Conservation (phyloP, 2,113 vertebrate species). For the Myotis lucifugus region DNA sequence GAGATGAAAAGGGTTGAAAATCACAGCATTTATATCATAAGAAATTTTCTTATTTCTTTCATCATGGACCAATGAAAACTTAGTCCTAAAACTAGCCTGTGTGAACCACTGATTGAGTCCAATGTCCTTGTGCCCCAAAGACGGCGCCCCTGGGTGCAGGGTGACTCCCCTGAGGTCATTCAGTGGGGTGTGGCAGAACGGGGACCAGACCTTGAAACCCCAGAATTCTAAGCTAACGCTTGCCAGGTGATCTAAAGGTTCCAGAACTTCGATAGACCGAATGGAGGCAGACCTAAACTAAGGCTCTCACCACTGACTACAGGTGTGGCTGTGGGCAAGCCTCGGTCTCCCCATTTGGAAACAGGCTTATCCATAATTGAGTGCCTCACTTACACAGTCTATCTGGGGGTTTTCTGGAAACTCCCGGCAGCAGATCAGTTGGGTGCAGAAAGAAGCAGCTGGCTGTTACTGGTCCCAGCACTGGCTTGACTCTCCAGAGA, state of each 20-base stretch:
- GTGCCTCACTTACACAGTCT: neutral
- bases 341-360: neutral
- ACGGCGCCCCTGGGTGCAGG: accelerated
- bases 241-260: neutral
- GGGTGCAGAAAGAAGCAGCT: neutral
- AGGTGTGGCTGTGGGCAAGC: neutral
- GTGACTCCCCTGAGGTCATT: neutral
- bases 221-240: neutral
- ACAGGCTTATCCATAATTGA: neutral
- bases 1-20: neutral
- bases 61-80: neutral
- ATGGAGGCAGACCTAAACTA: neutral
- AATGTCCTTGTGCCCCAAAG: neutral
- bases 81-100: neutral
- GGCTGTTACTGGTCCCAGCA: neutral
- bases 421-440: neutral
- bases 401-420: constrained; percentile 9
- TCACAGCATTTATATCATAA: neutral
- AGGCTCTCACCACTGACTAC: neutral
- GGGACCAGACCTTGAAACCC: neutral
- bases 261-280: neutral
- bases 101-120: neutral
- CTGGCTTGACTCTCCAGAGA: neutral
- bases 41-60: neutral
- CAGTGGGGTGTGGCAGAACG: neutral